Conservation (phyloP, 2,113 vertebrate species). For the Thunnus maccoyii region DNA sequence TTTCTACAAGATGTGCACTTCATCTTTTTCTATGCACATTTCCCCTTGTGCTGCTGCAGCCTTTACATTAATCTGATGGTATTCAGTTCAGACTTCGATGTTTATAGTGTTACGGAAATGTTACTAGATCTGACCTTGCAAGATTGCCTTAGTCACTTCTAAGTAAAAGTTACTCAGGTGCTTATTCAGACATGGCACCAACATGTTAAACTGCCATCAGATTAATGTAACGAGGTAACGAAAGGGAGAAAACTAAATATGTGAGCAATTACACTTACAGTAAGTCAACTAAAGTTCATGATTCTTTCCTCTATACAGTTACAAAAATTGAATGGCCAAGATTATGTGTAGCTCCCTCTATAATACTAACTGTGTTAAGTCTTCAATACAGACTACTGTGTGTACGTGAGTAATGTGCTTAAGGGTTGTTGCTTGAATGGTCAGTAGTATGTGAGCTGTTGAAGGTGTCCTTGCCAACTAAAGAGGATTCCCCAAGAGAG, state of each 20-base stretch:
- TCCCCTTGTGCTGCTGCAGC: too few species aligned
- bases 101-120: too few species aligned
- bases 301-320: not conserved
- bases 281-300: not conserved
- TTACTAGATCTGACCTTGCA: too few species aligned
- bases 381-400: not conserved
- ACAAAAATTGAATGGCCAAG: not conserved
- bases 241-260: not conserved
- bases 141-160: too few species aligned
- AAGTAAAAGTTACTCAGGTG: too few species aligned
- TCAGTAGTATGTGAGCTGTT: constrained; percentile 14
- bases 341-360: not conserved
- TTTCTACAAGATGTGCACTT: too few species aligned
- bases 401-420: constrained; percentile 20
- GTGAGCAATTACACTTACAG: not conserved
- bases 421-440: constrained; percentile 12
- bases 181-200: too few species aligned
- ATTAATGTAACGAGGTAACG: too few species aligned
- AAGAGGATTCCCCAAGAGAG: constrained; percentile 52
- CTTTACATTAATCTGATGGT: too few species aligned
- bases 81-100: too few species aligned
- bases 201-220: too few species aligned
- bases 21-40: too few species aligned
- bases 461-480: constrained; percentile 51
- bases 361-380: not conserved